phyloP scores from a whole-genome alignment of 2,888 invertebrate species.

The Liposcelis brunnea region DNA sequence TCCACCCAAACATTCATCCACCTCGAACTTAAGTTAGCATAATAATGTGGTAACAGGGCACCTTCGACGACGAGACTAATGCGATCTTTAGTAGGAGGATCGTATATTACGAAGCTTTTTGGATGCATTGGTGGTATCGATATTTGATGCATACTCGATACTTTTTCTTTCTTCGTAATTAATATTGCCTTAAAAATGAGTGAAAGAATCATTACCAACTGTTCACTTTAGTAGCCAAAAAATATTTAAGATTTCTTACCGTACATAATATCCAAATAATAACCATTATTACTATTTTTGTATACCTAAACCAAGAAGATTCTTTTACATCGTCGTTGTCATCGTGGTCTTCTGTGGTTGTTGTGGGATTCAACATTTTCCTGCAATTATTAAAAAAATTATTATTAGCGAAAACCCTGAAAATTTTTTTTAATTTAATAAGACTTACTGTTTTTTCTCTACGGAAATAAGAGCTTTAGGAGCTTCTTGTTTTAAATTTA shows the following conservation, averaged over 20 bases:
- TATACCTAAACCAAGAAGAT: neutral
- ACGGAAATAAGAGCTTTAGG: too few relatives aligned
- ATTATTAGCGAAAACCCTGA: too few relatives aligned
- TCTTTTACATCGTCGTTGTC: too few relatives aligned
- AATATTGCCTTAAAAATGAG: slow-evolving; percentile 30
- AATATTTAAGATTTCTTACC: too few relatives aligned
- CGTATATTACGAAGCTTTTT: slow-evolving; percentile 20
- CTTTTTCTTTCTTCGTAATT: slow-evolving; percentile 49
- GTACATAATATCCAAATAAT: slow-evolving; percentile 17
- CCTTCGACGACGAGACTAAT: slow-evolving; percentile 39
- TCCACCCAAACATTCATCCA: slow-evolving; percentile 33
- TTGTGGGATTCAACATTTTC: too few relatives aligned
- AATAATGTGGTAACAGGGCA: slow-evolving; percentile 36
- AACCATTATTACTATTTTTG: slow-evolving; percentile 13
- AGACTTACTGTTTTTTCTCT: too few relatives aligned
- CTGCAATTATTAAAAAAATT: too few relatives aligned
- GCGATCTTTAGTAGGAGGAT: slow-evolving; percentile 26
- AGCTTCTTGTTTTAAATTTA: too few relatives aligned
- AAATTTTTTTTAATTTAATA: too few relatives aligned
- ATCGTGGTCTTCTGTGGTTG: too few relatives aligned
- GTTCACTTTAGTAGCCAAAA: too few relatives aligned
- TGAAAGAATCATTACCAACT: neutral
- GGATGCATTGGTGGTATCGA: slow-evolving; percentile 31
- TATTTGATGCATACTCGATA: slow-evolving; percentile 38
- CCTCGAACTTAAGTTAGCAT: slow-evolving; percentile 30